Evolutionary conservation across 2,888 invertebrate species (phyloP).

Genomic region (Mesorhabditis belari): DNA sequence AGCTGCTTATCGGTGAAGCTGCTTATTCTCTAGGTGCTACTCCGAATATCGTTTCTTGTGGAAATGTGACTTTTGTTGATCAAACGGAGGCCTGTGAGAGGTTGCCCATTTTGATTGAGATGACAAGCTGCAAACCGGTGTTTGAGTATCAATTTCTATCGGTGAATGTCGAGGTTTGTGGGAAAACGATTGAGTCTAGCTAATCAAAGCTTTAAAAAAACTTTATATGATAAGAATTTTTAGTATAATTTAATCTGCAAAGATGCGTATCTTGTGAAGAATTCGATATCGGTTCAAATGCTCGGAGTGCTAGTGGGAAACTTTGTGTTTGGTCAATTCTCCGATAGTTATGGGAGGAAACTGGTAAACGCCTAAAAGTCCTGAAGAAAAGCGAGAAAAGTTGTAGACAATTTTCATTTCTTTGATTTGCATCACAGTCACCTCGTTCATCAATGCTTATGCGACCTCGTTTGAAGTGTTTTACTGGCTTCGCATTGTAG

Average conservation of each 20-base stretch:
- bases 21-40: too few species aligned
- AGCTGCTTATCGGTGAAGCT: too few species aligned
- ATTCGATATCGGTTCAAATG: slow-evolving; percentile 28
- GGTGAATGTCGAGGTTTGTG: slow-evolving; percentile 20
- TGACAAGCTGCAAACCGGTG: slow-evolving; percentile 3
- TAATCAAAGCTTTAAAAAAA: too few species aligned
- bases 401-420: slow-evolving; percentile 8
- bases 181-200: too few species aligned
- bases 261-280: slow-evolving; percentile 13
- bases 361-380: slow-evolving; percentile 1
- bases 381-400: background rate
- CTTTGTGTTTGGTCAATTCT: slow-evolving; percentile 24
- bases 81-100: too few species aligned
- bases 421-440: slow-evolving; percentile 4
- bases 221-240: background rate
- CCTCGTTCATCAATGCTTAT: slow-evolving; percentile 4
- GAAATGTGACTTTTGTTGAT: too few species aligned
- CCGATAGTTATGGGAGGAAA: slow-evolving; percentile 30
- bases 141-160: slow-evolving; percentile 12
- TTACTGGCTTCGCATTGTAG: slow-evolving; percentile 8
- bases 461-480: slow-evolving; percentile 5
- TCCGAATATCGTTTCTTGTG: too few species aligned
- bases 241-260: slow-evolving; percentile 19
- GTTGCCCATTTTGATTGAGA: background rate
- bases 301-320: slow-evolving; percentile 34